phyloP scores from a whole-genome alignment of 2,113 vertebrate species.

The Pelobates fuscus region DNA sequence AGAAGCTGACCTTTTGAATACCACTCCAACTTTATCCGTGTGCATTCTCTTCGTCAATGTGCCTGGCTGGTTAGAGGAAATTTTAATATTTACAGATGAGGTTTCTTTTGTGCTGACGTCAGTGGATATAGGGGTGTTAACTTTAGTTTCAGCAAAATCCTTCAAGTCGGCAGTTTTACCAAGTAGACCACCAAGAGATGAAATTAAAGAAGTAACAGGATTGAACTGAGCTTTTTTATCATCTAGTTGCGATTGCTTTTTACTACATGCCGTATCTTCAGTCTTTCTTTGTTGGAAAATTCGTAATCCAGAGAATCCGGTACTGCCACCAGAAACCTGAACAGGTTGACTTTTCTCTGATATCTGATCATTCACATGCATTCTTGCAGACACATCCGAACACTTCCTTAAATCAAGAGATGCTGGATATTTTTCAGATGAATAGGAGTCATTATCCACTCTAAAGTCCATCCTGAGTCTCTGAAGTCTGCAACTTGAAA shows the following conservation, averaged over 20 bases:
- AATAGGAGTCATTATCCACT: conserved; percentile 59
- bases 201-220: conserved; percentile 79
- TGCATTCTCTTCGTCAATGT: background rate
- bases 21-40: background rate
- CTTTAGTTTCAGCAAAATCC: conserved; percentile 51
- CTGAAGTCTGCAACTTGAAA: conserved; percentile 80
- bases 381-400: conserved; percentile 47
- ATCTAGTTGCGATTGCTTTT: conserved; percentile 69
- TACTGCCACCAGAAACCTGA: conserved; percentile 55
- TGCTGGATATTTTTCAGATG: conserved; percentile 64
- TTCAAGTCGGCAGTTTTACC: conserved; percentile 67
- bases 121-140: too few relatives aligned
- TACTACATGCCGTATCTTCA: conserved; percentile 64
- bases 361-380: conserved; percentile 42
- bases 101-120: background rate
- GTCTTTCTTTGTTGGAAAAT: conserved; percentile 62
- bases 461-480: conserved; percentile 80
- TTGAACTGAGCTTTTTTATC: conserved; percentile 70
- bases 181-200: conserved; percentile 73
- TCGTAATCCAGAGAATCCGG: conserved; percentile 61
- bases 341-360: conserved; percentile 30
- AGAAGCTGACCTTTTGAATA: background rate
- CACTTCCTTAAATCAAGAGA: conserved; percentile 79
- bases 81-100: background rate
- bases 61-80: background rate